Evolutionary conservation across 2,797 vertebrate genomes (phyloP).

Genomic region (Sebastes diaconus): DNA sequence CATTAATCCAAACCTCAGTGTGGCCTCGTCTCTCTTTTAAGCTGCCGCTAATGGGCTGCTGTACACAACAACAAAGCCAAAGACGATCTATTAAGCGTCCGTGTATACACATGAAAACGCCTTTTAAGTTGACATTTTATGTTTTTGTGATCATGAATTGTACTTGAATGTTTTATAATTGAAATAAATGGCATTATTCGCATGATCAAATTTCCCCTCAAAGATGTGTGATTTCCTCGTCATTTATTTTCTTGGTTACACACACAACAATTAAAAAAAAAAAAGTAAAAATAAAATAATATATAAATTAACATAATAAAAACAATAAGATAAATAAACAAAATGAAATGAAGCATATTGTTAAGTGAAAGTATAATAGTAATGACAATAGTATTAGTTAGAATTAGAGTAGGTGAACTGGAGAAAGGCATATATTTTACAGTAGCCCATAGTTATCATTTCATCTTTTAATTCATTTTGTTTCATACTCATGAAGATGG

Average conservation of each 20-base stretch:
- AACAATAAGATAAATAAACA: too few relatives aligned
- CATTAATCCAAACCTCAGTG: constrained; percentile 26
- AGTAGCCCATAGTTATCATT: too few relatives aligned
- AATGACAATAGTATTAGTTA: too few relatives aligned
- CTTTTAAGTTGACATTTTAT: background rate
- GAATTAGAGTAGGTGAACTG: too few relatives aligned
- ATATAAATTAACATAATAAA: too few relatives aligned
- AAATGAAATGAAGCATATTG: too few relatives aligned
- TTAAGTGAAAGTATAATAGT: too few relatives aligned
- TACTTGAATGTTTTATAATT: background rate
- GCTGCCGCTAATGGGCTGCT: background rate
- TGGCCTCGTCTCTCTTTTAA: constrained; percentile 9
- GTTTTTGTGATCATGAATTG: background rate
- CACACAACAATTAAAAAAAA: too few relatives aligned
- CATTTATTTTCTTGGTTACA: background rate
- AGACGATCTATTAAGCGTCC: background rate
- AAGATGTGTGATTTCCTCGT: background rate
- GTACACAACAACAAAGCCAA: constrained; percentile 8
- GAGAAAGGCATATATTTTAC: too few relatives aligned
- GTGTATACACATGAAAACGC: background rate
- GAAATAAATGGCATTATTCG: background rate
- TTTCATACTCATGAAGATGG: background rate
- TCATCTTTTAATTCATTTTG: background rate
- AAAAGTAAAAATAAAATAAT: too few relatives aligned
- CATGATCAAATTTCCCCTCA: background rate